A percentile compares a stretch with the other conserved stretches of the same genome.
Evolutionary conservation across 2,888 invertebrate species (phyloP).

Genomic region (Orthosia gracilis): DNA sequence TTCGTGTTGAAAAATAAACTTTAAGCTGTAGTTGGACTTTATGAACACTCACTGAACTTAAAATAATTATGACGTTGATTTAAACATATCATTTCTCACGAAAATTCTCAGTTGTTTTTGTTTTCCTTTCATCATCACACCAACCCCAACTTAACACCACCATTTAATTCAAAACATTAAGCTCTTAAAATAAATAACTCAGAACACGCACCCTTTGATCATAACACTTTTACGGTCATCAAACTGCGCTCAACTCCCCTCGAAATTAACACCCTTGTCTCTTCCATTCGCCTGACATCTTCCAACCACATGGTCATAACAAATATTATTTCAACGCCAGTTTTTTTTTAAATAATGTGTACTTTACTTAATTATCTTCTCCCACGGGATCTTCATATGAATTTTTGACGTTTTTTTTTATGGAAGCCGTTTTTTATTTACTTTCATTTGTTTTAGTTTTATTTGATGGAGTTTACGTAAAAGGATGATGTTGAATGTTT

Average conservation of each 20-base stretch:
- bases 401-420: constrained; percentile 40
- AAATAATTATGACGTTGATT: too few species aligned
- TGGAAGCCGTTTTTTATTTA: constrained; percentile 29
- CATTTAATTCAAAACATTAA: constrained; percentile 35
- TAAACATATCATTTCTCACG: background rate
- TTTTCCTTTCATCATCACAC: constrained; percentile 17
- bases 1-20: too few species aligned
- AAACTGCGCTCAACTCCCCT: constrained; percentile 39
- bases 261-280: constrained; percentile 62
- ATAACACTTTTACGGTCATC: constrained; percentile 44
- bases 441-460: constrained; percentile 47
- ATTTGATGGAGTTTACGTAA: constrained; percentile 11
- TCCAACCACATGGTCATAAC: constrained; percentile 78
- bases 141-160: constrained; percentile 6
- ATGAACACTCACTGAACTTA: too few species aligned
- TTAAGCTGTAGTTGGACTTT: too few species aligned
- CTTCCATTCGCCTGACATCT: constrained; percentile 73
- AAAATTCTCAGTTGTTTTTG: background rate
- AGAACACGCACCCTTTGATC: constrained; percentile 51
- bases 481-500: constrained; percentile 22
- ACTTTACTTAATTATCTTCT: constrained; percentile 68
- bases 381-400: constrained; percentile 53
- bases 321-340: constrained; percentile 86
- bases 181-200: constrained; percentile 35
- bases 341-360: constrained; percentile 82